Base-by-base conservation (phyloP, 2,113 vertebrate species). In the Lichenostomus cassidix region DNA sequence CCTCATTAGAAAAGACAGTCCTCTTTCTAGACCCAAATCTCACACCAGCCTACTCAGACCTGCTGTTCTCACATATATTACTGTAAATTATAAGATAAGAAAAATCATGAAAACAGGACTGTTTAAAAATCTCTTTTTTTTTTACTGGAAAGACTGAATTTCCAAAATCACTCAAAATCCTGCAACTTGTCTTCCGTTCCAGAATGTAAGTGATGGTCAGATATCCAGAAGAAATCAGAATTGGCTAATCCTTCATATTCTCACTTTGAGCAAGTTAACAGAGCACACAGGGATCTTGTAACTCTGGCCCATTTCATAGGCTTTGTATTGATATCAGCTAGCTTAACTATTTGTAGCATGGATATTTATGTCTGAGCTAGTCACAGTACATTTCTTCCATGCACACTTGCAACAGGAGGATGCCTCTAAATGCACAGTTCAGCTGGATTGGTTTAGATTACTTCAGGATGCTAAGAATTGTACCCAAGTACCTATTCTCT, bases 21-120 rank as follows among this genome's bases (percentile, higher is more conserved):
- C 79, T 97, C 95, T 94, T 96, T 97, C 97, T 98, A 97, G 91
- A 96, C 94, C 88, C 7, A 12, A 96, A 96, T 83, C 56, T 95
- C 91, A 87, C 77, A 97, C 81, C 91, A 88, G 55, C 97, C 97
- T 87, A 98, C 97, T 96, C 94, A 98, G 90, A 96, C 97, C 97
- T 52, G 91, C 97, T 98, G 97, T 97, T 97, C 94, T 96, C 93
- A 97, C 94, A 96, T 95, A 91, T 96, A 97, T 94, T 97, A 96
- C 80, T 86, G 81, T 97, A 97, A 98, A 97, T 97, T 98, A 97
- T 94, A 70, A 94, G 70, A 92, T 92, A 96, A 96, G 70, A 84
- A 86, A 96, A 94, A 90, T 93, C 94, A 95, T 97, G 90, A 97
- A 98, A 98, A 97, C 95, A 97, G 78, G 55, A 76, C 39, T 85